Evolutionary conservation across 2,888 invertebrate species (phyloP).

Genomic region (Dascillus cervinus): DNA sequence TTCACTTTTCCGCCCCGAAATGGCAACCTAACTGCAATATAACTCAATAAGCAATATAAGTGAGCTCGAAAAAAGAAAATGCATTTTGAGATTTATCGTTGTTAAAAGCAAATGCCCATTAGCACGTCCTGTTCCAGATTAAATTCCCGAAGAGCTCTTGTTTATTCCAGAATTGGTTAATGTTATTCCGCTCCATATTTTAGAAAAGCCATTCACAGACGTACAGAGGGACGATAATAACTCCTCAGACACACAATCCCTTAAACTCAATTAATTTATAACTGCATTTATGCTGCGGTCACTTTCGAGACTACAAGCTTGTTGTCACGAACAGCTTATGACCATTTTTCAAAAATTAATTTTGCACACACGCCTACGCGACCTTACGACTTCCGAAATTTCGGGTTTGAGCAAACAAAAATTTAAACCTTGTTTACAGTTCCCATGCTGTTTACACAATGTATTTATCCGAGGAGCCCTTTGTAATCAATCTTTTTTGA

Average conservation of each 20-base stretch:
- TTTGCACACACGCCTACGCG: constrained; percentile 11
- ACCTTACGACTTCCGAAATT: constrained; percentile 1
- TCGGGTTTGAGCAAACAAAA: too few species aligned
- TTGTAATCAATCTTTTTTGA: too few species aligned
- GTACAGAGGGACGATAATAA: constrained; percentile 11
- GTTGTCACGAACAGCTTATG: constrained; percentile 21
- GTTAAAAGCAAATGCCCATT: too few species aligned
- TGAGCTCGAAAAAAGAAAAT: too few species aligned
- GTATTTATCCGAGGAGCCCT: too few species aligned
- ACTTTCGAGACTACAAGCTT: constrained; percentile 18
- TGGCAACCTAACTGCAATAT: too few species aligned
- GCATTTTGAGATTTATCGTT: too few species aligned
- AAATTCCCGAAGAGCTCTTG: constrained; percentile 12
- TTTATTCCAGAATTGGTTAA: constrained; percentile 25
- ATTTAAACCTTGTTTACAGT: too few species aligned
- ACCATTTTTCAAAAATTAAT: constrained; percentile 22
- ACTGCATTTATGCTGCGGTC: constrained; percentile 19
- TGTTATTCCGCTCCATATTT: constrained; percentile 24
- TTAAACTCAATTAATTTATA: constrained; percentile 22
- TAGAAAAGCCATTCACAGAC: constrained; percentile 21
- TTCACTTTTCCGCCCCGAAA: too few species aligned
- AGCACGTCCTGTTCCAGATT: constrained; percentile 23
- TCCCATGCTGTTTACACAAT: too few species aligned
- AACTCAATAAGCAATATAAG: too few species aligned
- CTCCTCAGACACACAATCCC: constrained; percentile 15